phyloP scores from a whole-genome alignment of 53 echinoderm and acorn worm genomes.

The Echinometra lucunter region DNA sequence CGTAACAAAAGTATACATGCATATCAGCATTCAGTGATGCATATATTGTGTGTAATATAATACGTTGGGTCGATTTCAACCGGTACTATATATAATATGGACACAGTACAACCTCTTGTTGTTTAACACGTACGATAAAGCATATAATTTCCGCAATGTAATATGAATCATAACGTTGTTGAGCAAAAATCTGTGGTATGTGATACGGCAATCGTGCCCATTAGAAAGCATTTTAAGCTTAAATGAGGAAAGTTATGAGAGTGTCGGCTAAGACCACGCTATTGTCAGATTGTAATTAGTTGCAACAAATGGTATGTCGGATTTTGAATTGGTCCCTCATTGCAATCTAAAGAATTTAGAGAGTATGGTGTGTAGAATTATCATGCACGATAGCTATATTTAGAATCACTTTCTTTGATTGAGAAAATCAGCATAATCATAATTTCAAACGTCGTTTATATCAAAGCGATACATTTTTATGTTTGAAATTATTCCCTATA shows the following conservation, averaged over 20 bases:
- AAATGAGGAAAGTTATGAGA: background rate
- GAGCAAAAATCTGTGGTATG: background rate
- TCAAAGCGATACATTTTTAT: background rate
- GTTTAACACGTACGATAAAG: background rate
- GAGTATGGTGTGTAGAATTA: background rate
- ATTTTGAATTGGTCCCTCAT: no score
- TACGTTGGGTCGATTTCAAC: slow-evolving; percentile 45
- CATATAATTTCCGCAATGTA: background rate
- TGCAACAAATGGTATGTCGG: background rate
- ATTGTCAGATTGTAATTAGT: background rate
- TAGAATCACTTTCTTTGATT: background rate
- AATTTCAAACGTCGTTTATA: background rate
- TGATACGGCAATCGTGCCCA: background rate
- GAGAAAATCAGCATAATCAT: background rate
- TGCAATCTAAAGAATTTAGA: no score
- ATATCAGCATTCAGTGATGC: slow-evolving; percentile 59
- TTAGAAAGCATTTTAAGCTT: background rate
- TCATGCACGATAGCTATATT: no score
- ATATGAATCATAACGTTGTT: slow-evolving; percentile 11
- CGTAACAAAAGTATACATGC: slow-evolving; percentile 72
- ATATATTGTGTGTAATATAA: slow-evolving; percentile 71
- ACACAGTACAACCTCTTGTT: background rate
- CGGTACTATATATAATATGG: slow-evolving; percentile 1
- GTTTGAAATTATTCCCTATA: background rate
- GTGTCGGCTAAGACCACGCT: background rate